phyloP scores from a whole-genome alignment of 1,140 invertebrate species.

The Atta texana region DNA sequence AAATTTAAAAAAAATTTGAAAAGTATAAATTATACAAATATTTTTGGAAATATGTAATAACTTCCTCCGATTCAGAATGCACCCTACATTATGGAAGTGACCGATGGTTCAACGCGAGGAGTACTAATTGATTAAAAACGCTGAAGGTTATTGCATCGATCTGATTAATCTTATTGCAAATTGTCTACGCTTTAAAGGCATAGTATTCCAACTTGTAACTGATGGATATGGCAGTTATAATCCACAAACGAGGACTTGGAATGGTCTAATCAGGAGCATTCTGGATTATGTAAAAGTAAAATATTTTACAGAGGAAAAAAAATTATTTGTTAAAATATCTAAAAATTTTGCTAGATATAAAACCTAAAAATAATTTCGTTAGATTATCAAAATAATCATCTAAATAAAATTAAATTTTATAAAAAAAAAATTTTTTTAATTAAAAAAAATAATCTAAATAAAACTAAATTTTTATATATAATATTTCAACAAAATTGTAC shows the following conservation, averaged over 20 bases:
- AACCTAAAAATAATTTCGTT: too few relatives aligned
- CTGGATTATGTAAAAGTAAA: conserved; percentile 91
- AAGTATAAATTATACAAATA: conserved; percentile 3
- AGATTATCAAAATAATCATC: too few relatives aligned
- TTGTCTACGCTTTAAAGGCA: conserved; percentile 92
- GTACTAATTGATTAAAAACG: conserved; percentile 87
- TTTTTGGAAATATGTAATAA: not conserved
- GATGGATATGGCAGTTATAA: conserved; percentile 92
- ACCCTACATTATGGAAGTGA: conserved; percentile 90
- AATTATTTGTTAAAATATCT: not conserved
- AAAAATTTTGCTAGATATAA: not conserved
- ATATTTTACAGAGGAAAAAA: not conserved
- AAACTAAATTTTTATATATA: too few relatives aligned
- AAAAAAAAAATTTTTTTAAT: too few relatives aligned
- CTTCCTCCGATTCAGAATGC: conserved; percentile 86
- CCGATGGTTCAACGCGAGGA: conserved; percentile 85
- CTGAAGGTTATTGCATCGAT: conserved; percentile 94
- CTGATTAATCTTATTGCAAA: conserved; percentile 91
- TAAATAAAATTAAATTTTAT: too few relatives aligned
- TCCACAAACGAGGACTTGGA: conserved; percentile 91
- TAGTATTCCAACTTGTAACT: conserved; percentile 90
- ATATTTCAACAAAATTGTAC: too few relatives aligned
- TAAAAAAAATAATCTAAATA: too few relatives aligned
- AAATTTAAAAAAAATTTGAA: too few relatives aligned
- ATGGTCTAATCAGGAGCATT: conserved; percentile 94